Base-by-base conservation (phyloP, 2,113 vertebrate species). In the Carassius carassius region DNA sequence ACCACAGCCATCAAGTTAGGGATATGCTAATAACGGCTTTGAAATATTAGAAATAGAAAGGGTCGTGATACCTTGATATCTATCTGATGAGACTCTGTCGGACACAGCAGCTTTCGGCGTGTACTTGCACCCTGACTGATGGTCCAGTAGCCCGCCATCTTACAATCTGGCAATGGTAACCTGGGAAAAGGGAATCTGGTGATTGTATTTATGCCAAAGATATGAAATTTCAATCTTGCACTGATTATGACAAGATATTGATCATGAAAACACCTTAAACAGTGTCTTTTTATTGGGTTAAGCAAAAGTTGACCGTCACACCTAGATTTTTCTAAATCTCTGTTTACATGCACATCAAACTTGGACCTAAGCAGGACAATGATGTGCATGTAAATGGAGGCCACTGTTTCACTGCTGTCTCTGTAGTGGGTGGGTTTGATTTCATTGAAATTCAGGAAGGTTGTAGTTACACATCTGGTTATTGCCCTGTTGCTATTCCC, bases 111-210 rank as follows among this genome's bases (percentile, higher is more conserved):
- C 88, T 96, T 98, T 58, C 94, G 93, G 17, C 82, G 91, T 89
- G 92, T 90, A 84, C 90, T 95, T 84, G 90, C 93, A 0, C 87
- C 86, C 78, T 96, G 95, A 83, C 93, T 88, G 9, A 94, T 89
- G 44, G 94, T 97, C 98, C 98, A 99, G 89, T 47, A 47, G 9
- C 41, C 41, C 8, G 41, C 41, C 41, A 44, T 44, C 41, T 44
- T 95, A 89, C 93, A 93, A 54, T 96, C 95, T 37, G 97, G 97
- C 82, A 99, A 90, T 1, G 96, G 96, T 60, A 99, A 93, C 92
- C 98, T 99, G 90, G 86, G 84, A 92, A 92, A 91, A 67, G 51
- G 14, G 81, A 21, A 88, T 78, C 58, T 41, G 14, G 11, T 76
- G 0, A 19, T 5, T 41, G 2, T 6, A 10, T 60, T 60, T 58